Evolutionary conservation across 2,797 vertebrate genomes (phyloP).

Genomic region (Lerista edwardsae): DNA sequence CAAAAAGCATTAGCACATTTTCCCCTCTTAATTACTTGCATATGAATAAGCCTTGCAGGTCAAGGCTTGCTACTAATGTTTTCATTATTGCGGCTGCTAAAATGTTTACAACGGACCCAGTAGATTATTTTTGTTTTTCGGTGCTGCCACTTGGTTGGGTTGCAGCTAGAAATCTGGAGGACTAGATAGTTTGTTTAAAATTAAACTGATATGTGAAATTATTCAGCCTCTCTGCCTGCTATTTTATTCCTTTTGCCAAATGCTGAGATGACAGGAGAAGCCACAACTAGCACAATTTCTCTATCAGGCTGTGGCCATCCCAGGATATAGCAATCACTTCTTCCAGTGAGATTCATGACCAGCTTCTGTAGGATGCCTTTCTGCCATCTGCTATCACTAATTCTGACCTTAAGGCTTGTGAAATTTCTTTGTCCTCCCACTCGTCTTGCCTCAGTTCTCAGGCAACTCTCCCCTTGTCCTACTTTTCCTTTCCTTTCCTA

Average conservation of each 20-base stretch:
- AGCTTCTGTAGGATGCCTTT: too few species aligned
- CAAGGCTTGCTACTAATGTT: slow-evolving; percentile 21
- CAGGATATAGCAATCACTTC: too few species aligned
- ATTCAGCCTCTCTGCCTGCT: background rate
- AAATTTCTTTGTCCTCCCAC: too few species aligned
- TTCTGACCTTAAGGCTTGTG: too few species aligned
- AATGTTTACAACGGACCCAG: background rate
- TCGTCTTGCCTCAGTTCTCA: too few species aligned
- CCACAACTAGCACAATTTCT: background rate
- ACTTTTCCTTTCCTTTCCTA: too few species aligned
- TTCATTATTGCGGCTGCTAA: background rate
- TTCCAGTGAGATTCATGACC: too few species aligned
- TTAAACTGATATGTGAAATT: background rate
- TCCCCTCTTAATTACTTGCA: background rate
- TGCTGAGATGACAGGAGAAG: background rate
- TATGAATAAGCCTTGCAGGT: slow-evolving; percentile 12
- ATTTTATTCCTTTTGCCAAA: background rate
- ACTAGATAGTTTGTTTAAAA: background rate
- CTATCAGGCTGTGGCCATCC: background rate
- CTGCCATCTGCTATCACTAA: too few species aligned
- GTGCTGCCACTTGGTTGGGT: background rate
- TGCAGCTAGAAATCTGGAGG: background rate
- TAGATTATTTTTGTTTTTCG: background rate
- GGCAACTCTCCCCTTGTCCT: too few species aligned
- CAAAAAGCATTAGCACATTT: slow-evolving; percentile 13